Base-by-base conservation (phyloP, 2,888 invertebrate species). In the Rosalia funebris region DNA sequence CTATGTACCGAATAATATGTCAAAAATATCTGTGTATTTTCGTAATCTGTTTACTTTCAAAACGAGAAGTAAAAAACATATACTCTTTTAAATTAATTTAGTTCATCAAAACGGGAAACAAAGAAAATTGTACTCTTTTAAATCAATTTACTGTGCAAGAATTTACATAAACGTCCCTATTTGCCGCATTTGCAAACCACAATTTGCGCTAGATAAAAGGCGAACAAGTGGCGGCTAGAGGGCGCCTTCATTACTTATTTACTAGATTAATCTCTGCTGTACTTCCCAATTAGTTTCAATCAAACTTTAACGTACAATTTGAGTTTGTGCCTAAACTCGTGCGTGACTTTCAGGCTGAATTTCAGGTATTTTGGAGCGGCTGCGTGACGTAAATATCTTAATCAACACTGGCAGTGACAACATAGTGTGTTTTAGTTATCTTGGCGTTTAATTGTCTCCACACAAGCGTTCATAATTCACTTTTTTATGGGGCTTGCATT, bases 221-320 rank as follows among this genome's bases (percentile, higher is more conserved):
- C 25, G n/a, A 44, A 19, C 20, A 44, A 48, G 12, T 37, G 48
- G 37, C 37, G 19, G 48, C 39, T 39, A 50, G 25, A 15, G 50
- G 39, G 16, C 20, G 50, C 25, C 39, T 50, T 50, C 39, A 16
- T 50, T 50, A 39, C 39, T 50, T 50, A 39, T 50, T 50, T 50
- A 25, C 19, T 25, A 5, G 20, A 50, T 62, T 66, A 66, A 65
- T 65, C 60, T 64, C 60, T 55, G 57, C 60, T 60, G 41, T 64
- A 60, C 52, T 54, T 64, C 61, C 66, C 68, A 71, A 70, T 72
- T 69, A 70, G 68, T 68, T 71, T 72, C 72, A 71, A 71, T 74
- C 71, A 70, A 73, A 71, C 63, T 71, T 71, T 62, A 63, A 64
- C 66, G 60, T 68, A 32, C 55, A 58, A 58, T 60, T 64, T 65